phyloP scores from a whole-genome alignment of 2,797 vertebrate species.

The Hippoglossus hippoglossus region DNA sequence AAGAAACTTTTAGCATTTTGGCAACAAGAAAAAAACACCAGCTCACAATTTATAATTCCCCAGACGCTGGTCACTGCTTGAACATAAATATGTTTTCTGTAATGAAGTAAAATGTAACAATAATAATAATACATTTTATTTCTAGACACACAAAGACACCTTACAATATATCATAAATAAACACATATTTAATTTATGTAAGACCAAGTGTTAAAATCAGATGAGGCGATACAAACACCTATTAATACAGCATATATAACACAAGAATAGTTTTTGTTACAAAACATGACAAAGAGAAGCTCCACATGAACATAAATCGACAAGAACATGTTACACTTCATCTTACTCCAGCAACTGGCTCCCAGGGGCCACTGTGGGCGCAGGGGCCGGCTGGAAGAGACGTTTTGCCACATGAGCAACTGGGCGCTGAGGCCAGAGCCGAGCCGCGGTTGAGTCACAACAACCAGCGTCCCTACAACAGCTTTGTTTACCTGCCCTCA shows the following conservation, averaged over 20 bases:
- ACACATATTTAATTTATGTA: too few relatives aligned
- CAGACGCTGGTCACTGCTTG: too few relatives aligned
- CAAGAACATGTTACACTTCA: slow-evolving; percentile 28
- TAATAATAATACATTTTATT: too few relatives aligned
- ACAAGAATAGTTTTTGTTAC: too few relatives aligned
- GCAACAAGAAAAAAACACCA: neutral
- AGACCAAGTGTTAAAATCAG: too few relatives aligned
- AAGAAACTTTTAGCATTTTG: neutral
- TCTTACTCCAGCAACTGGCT: slow-evolving; percentile 40
- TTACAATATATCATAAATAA: too few relatives aligned
- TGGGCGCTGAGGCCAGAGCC: slow-evolving; percentile 52
- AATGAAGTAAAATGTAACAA: too few relatives aligned
- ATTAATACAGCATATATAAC: too few relatives aligned
- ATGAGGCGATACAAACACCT: too few relatives aligned
- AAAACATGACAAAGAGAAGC: neutral
- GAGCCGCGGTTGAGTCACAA: slow-evolving; percentile 67
- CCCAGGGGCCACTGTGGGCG: slow-evolving; percentile 42
- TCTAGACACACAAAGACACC: too few relatives aligned
- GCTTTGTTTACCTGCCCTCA: slow-evolving; percentile 80
- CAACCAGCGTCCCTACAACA: slow-evolving; percentile 58
- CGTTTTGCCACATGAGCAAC: slow-evolving; percentile 56
- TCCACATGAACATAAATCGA: slow-evolving; percentile 7
- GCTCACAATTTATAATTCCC: too few relatives aligned
- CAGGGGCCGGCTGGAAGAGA: slow-evolving; percentile 53
- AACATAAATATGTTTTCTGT: too few relatives aligned